Evolutionary conservation across 92 coral and sea anemone genomes (phyloP), one percentile per base, ranked within the genome.

Genomic region (Chrysogorgia sp.): DNA sequence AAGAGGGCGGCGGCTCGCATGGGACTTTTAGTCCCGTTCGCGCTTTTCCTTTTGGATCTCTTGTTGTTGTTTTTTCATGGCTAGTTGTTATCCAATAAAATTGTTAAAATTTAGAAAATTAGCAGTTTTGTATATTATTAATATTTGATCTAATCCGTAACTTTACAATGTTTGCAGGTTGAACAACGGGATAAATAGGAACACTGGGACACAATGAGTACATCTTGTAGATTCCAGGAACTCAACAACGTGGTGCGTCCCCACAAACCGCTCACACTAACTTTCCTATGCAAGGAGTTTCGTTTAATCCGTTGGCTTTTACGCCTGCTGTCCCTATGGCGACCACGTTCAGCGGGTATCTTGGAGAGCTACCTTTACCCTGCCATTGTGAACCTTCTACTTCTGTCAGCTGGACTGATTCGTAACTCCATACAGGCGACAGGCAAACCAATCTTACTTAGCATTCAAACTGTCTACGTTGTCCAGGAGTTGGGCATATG

Each of bases 321-420:
- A 31, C 63, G 63, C 34, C 34, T 57, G 29, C 63, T 57, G 34
- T 57, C 63, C 9, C 32, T 57, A 23, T 57, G 63, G 63, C 30
- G 63, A 23, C 63, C 63, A 8, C 9, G 31, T 30, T 14, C 29
- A 23, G 63, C 63, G 29, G 63, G 63, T 7, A 6, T 57, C 13
- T 13, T 14, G 31, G 63, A 57, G 63, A 3, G 63, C 32, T 57
- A 13, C 23, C 3, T 57, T 23, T 57, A 57, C 17, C 63, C 63
- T 3, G 29, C 17, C 8, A 57, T 57, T 3, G 17, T 57, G 1
- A 57, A 57, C 34, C 34, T 57, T 7, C 1, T 57, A 19, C 17
- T 57, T 3, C 32, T 57, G 12, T 7, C 34, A 10, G 31, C 63
- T 13, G 63, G 63, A 3, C 34, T 23, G 32, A 15, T 57, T 2